Conservation (phyloP, 2,113 vertebrate species). For the Lepus europaeus region DNA sequence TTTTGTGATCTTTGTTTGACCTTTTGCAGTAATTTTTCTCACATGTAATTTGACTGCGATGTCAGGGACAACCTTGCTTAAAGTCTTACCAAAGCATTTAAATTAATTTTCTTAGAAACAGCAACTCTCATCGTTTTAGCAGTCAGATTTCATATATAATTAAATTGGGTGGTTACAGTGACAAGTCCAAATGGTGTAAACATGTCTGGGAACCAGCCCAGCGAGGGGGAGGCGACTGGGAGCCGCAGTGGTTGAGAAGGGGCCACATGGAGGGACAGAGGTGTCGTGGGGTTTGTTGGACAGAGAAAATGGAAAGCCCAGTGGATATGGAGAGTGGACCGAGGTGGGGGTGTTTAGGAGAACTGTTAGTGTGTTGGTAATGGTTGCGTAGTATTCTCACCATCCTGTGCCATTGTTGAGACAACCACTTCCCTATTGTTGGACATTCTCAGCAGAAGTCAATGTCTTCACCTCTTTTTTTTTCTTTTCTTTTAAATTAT, state of each 20-base stretch:
- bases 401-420: not conserved
- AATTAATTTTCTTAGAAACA: conserved; percentile 61
- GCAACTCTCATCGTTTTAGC: conserved; percentile 16
- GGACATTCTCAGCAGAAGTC: conserved; percentile 11
- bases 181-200: not conserved
- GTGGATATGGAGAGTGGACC: not conserved
- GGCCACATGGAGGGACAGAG: not conserved
- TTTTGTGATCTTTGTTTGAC: conserved; percentile 34
- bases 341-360: not conserved
- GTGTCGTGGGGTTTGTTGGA: not conserved
- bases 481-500: conserved; percentile 39
- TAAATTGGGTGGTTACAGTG: not conserved
- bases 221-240: not conserved
- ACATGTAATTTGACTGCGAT: conserved; percentile 23
- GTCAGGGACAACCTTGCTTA: conserved; percentile 6
- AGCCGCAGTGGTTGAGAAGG: not conserved
- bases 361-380: conserved; percentile 42
- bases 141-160: conserved; percentile 42
- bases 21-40: conserved; percentile 54
- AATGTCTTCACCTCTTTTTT: not conserved
- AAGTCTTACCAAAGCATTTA: conserved; percentile 57
- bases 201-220: not conserved
- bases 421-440: not conserved
- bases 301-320: not conserved
- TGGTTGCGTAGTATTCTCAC: conserved; percentile 36